Conservation (phyloP, 2,797 vertebrate species). For the Trachops cirrhosus region DNA sequence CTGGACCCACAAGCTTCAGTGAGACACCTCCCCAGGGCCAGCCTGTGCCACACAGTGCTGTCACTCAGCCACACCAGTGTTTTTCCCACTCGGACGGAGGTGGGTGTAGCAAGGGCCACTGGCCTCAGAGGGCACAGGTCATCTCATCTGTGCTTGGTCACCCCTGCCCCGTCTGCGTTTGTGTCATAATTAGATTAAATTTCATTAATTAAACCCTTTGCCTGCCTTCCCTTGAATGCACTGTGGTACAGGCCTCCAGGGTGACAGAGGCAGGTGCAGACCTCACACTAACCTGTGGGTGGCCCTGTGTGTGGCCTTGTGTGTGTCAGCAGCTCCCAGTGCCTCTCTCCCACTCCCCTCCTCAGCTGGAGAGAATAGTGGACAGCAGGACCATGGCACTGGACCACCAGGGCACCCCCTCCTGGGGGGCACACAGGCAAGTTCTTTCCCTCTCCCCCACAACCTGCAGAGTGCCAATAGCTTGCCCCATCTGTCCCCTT, state of each 20-base stretch:
- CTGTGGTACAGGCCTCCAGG: fast-evolving
- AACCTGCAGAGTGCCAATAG: not conserved
- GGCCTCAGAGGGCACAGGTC: not conserved
- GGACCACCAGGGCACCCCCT: not conserved
- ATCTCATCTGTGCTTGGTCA: not conserved
- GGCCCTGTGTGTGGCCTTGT: not conserved
- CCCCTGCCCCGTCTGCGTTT: not conserved
- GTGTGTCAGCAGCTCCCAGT: not conserved
- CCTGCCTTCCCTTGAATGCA: not conserved
- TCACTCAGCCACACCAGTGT: constrained; percentile 41
- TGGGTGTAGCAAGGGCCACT: fast-evolving
- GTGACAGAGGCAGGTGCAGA: not conserved
- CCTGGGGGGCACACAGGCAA: fast-evolving
- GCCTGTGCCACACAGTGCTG: not conserved
- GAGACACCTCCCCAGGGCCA: not conserved
- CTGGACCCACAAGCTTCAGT: not conserved
- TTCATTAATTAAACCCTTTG: not conserved
- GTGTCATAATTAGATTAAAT: constrained; percentile 40
- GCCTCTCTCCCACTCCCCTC: not conserved
- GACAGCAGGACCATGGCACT: not conserved
- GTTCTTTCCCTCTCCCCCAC: fast-evolving
- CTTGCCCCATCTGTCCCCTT: too few relatives aligned
- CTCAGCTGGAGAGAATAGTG: not conserved
- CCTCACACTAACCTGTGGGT: not conserved
- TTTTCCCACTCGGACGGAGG: not conserved